Percentiles rank a stretch among this genome's conserved stretches.
These are phyloP conservation scores for Ecliptopera silaceata DNA, from an alignment of 2,888 invertebrate species.

Conservation along the genomic window DNA sequence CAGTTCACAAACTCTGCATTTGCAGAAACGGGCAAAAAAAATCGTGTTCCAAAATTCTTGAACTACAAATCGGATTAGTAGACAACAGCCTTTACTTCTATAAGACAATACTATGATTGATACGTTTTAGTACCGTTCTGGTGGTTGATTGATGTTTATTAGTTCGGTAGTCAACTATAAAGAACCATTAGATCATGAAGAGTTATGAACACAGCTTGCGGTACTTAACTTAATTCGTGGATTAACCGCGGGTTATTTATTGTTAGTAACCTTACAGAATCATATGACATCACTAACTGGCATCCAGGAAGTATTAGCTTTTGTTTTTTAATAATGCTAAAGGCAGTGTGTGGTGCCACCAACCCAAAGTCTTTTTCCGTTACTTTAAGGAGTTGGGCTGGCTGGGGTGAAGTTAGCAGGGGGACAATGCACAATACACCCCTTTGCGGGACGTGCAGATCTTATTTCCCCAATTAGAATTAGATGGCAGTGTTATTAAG, in stretches of 20 bases:
- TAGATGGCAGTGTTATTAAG: too few species aligned
- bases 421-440: too few species aligned
- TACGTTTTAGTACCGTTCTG: slow-evolving; percentile 75
- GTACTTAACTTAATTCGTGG: slow-evolving; percentile 78
- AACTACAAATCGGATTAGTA: background rate
- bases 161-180: slow-evolving; percentile 81
- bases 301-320: slow-evolving; percentile 26
- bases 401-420: too few species aligned
- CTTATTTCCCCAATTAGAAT: too few species aligned
- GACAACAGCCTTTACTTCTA: slow-evolving; percentile 38
- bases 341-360: too few species aligned
- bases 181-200: slow-evolving; percentile 81
- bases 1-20: too few species aligned
- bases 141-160: slow-evolving; percentile 81
- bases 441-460: too few species aligned
- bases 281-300: slow-evolving; percentile 16
- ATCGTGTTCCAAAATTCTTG: too few species aligned
- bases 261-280: slow-evolving; percentile 25
- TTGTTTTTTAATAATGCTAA: too few species aligned
- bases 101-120: slow-evolving; percentile 80
- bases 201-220: slow-evolving; percentile 73
- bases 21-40: too few species aligned
- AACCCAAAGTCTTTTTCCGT: too few species aligned
- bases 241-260: slow-evolving; percentile 73
- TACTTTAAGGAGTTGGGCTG: too few species aligned